Base-by-base conservation (phyloP, 2,113 vertebrate species). In the Octodon degus region DNA sequence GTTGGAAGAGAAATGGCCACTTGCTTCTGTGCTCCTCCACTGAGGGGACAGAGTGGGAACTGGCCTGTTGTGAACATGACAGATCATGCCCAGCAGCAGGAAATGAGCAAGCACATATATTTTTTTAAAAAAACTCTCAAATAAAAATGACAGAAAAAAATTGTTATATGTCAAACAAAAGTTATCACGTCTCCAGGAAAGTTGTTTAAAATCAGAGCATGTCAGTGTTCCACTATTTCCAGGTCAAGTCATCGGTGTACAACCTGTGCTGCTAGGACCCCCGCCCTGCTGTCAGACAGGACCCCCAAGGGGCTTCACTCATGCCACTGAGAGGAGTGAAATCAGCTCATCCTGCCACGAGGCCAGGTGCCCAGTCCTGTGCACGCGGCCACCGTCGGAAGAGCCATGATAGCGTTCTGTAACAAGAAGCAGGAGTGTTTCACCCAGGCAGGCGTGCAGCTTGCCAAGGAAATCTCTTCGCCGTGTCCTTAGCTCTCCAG, bases 71-170 rank as follows among this genome's bases (percentile, higher is more conserved):
- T 55, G 79, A 72, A 10, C 62, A 77, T 7, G 50, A 50, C 77
- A 47, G 74, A 50, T 79, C 86, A 53, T 68, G 65, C 63, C 88
- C 91, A 80, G 72, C 93, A 96, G 68, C 91, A 94, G 95, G 94
- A 97, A 95, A 77, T 95, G 93, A 95, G 76, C 89, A 77, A 93
- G 43, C 87, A 25, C 53, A 27, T 47, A 32, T 72, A 77, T 67
- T 32, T 97, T 55, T 67, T 32, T 97, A 55, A 96, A 97, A 94
- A 94, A 34, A 37, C 62, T 86, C 90, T n/a, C 8, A 81, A 93
- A 95, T 63, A 95, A 91, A 82, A 97, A 90, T 4, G 16, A 86
- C 60, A 68, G 24, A 76, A 76, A 95, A 67, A 62, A 65, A 85
- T 1, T 72, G 67, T 72, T 79, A 60, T 24, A 65, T 68, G 58